Evolutionary conservation across 2,888 invertebrate genomes (phyloP).

Genomic region (Epinotia brunnichana): DNA sequence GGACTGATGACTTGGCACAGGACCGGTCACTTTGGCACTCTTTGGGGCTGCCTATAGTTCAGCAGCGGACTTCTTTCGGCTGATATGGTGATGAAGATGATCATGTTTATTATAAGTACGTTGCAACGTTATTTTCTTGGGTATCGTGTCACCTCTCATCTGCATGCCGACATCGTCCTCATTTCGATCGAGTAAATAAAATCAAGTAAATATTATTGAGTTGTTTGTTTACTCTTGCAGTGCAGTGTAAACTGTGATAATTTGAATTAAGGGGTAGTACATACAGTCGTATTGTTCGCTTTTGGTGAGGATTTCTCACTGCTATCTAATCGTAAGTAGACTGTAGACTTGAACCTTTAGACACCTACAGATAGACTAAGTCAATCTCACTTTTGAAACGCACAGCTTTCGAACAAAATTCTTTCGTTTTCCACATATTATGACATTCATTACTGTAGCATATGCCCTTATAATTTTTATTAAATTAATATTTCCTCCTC

Average conservation of each 20-base stretch:
- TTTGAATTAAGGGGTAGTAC: constrained; percentile 22
- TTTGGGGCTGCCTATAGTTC: too few species aligned
- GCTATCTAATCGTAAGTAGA: background rate
- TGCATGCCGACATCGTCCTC: constrained; percentile 13
- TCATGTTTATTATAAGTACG: background rate
- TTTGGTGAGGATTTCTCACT: background rate
- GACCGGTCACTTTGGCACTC: too few species aligned
- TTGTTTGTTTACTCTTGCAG: constrained; percentile 33
- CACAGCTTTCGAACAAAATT: too few species aligned
- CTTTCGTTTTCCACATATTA: too few species aligned
- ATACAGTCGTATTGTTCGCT: constrained; percentile 3
- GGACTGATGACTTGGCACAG: too few species aligned
- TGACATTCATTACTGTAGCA: too few species aligned
- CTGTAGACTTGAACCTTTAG: background rate
- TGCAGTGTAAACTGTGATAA: constrained; percentile 28
- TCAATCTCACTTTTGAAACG: too few species aligned
- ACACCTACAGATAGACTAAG: background rate
- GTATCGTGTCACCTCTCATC: background rate
- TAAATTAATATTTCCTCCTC: too few species aligned
- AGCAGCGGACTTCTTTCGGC: too few species aligned
- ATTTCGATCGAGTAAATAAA: constrained; percentile 21
- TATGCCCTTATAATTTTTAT: too few species aligned
- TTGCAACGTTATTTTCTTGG: background rate
- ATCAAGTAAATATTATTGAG: constrained; percentile 36
- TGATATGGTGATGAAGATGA: too few species aligned